These are phyloP conservation scores for Hydrozoanthus gracilis DNA, from an alignment of 92 coral and sea anemone genomes.

Conservation along the genomic window DNA sequence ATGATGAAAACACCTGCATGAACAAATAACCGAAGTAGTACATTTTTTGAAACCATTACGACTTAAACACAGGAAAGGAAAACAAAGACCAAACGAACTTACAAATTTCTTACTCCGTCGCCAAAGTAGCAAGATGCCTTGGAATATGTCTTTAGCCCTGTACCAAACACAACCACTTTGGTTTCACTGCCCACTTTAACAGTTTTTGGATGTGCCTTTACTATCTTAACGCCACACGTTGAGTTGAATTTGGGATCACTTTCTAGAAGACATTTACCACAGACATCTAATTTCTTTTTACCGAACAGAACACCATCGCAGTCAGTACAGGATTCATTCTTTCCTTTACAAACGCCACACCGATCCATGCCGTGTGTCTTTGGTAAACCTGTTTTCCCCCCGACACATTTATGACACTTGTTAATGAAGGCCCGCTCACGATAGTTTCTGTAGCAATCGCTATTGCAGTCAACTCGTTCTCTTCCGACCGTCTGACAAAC, in stretches of 20 bases:
- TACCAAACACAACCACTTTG: background rate
- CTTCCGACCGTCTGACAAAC: conserved; percentile 30
- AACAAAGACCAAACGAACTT: background rate
- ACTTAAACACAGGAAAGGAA: background rate
- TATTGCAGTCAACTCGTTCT: conserved; percentile 30
- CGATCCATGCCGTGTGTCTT: conserved; percentile 25
- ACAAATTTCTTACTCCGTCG: background rate
- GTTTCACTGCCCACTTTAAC: background rate
- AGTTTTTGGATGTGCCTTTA: background rate
- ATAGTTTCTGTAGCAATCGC: conserved; percentile 6
- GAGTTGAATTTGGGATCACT: conserved; percentile 7
- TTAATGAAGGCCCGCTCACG: background rate
- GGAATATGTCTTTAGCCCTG: background rate
- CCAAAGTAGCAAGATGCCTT: conserved; percentile 13
- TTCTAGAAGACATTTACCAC: conserved; percentile 28
- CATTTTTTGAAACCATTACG: background rate
- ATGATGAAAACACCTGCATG: no score
- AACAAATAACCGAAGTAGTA: no score
- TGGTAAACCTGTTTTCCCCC: conserved; percentile 17
- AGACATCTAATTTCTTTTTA: conserved; percentile 7
- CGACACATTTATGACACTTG: conserved; percentile 24
- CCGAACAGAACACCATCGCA: conserved; percentile 39
- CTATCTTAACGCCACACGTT: conserved; percentile 35
- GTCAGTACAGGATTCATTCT: conserved; percentile 18
- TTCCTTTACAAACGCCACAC: conserved; percentile 30